Base-by-base conservation (phyloP, 2,113 vertebrate species). In the Chaetura pelagica region DNA sequence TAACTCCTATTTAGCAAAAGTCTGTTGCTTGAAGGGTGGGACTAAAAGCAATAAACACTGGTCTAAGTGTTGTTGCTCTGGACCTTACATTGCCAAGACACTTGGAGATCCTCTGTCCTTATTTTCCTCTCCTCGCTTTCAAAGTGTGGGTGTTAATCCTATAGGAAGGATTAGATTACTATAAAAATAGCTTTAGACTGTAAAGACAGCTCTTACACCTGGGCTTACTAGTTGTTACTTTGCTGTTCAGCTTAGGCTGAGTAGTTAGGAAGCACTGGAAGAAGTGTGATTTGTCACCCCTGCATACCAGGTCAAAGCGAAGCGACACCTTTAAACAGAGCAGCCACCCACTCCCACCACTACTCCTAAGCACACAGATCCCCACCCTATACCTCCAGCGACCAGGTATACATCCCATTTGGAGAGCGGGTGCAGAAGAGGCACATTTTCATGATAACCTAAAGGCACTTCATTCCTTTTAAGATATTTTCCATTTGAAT, bases 81-180 rank as follows among this genome's bases (percentile, higher is more conserved):
- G 34, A 89, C 12, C 68, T 64, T 84, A 58, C 30, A 10, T 16
- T 57, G 42, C 12, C 24, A 46, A 42, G 75, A 59, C 40, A 64
- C 49, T 58, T 61, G 11, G 71, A 76, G 48, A 75, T 32, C 18
- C 71, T 80, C 74, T 87, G 84, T 32, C 66, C 78, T 77, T 81
- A 59, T 75, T 62, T 77, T 82, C 62, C 52, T 76, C 78, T 80
- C 66, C 72, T 90, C 75, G 26, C 48, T 93, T 90, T 83, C 55
- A 40, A 93, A 79, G 74, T 10, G 16, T 22, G 93, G 78, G 77
- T 76, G n/a, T 66, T 96, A 97, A 96, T 91, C 92, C 79, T 23
- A 35, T 40, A 84, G 87, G 72, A 80, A 93, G 91, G 89, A 94
- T 94, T 94, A 97, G 76, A 44, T 15, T 8, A 61, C 49, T 54